phyloP scores from a whole-genome alignment of 2,888 invertebrate species.

The Aphrophora alni region DNA sequence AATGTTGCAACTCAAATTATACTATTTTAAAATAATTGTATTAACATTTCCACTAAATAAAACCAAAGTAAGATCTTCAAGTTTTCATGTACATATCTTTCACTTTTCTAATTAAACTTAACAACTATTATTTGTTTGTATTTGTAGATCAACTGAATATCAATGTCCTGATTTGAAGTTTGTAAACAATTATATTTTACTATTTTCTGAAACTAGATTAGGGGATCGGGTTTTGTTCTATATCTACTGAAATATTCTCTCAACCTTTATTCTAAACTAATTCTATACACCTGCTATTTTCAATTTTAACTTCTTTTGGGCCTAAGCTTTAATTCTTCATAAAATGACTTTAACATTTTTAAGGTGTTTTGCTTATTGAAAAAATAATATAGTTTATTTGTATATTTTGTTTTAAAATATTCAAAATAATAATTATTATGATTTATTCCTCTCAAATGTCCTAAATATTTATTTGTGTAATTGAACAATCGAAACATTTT shows the following conservation, averaged over 20 bases:
- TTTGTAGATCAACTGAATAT: not conserved
- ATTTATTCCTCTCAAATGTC: not conserved
- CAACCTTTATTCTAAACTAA: not conserved
- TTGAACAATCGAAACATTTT: no score
- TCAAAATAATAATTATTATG: not conserved
- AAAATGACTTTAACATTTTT: not conserved
- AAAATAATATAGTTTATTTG: no score
- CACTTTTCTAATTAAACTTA: no score
- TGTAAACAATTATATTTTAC: not conserved
- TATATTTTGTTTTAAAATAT: not conserved
- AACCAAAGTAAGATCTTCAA: no score
- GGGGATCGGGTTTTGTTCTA: not conserved
- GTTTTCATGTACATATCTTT: no score
- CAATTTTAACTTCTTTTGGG: not conserved
- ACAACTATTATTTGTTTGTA: not conserved
- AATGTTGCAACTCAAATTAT: no score
- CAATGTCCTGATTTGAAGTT: not conserved
- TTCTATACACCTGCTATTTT: not conserved
- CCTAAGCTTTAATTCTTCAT: not conserved
- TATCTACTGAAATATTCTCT: not conserved
- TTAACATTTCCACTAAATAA: no score
- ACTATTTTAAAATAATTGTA: no score
- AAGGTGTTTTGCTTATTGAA: not conserved
- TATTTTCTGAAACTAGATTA: not conserved
- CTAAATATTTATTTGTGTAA: not conserved